These are phyloP conservation scores for Megaustenia siamemsis DNA, from an alignment of 2,888 invertebrate species.

Conservation along the genomic window DNA sequence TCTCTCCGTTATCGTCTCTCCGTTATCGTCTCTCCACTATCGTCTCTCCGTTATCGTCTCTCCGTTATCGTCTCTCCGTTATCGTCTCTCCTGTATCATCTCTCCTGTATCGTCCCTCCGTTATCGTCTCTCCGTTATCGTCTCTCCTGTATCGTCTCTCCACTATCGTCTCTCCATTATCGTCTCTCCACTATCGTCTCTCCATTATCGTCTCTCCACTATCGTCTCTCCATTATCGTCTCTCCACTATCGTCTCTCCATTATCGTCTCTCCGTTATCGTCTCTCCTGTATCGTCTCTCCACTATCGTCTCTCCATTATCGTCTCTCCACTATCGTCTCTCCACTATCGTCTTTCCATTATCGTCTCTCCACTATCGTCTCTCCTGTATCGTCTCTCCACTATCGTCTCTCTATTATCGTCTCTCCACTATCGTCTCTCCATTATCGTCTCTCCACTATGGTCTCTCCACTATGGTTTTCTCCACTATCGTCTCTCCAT, in stretches of 20 bases:
- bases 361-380: conserved; percentile 28
- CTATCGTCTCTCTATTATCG: background rate
- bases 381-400: background rate
- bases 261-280: conserved; percentile 2
- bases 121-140: background rate
- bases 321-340: background rate
- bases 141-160: too few relatives aligned
- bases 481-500: too few relatives aligned
- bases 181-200: background rate
- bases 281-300: too few relatives aligned
- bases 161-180: background rate
- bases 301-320: background rate
- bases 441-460: too few relatives aligned
- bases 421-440: too few relatives aligned
- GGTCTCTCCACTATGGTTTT: too few relatives aligned
- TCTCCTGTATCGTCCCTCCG: too few relatives aligned
- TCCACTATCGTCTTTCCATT: background rate
- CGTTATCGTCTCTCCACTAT: too few relatives aligned
- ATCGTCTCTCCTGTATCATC: too few relatives aligned
- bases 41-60: too few relatives aligned
- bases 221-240: background rate
- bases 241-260: background rate
- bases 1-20: too few relatives aligned
- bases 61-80: too few relatives aligned
- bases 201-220: background rate